These are phyloP conservation scores for Candidula unifasciata DNA, from an alignment of 2,888 invertebrate genomes.

Conservation along the genomic window DNA sequence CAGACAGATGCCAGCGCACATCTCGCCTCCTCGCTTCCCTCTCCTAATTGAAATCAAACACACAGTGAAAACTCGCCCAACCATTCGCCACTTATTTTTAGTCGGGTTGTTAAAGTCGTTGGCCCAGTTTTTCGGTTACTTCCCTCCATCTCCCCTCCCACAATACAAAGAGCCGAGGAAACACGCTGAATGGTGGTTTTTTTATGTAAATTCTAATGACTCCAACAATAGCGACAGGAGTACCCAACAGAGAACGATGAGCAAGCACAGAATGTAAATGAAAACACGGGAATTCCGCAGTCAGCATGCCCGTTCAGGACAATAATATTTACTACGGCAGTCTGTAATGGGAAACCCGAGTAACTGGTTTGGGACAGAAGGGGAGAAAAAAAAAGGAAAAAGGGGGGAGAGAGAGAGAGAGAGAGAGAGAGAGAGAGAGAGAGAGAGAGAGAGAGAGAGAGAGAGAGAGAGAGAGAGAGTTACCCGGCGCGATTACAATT, in stretches of 20 bases:
- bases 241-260: background rate
- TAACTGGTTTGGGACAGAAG: background rate
- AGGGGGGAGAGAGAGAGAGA: too few relatives aligned
- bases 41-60: constrained; percentile 45
- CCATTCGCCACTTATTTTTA: constrained; percentile 50
- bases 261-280: background rate
- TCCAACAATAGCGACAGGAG: background rate
- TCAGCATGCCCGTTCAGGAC: constrained; percentile 14
- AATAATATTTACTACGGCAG: constrained; percentile 38
- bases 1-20: constrained; percentile 42
- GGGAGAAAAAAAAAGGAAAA: background rate
- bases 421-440: too few relatives aligned
- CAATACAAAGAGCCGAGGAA: constrained; percentile 49
- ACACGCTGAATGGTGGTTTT: constrained; percentile 13
- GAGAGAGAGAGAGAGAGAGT: too few relatives aligned
- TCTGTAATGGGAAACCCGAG: constrained; percentile 25
- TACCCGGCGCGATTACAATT: background rate
- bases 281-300: constrained; percentile 45
- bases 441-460: too few relatives aligned
- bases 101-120: constrained; percentile 49
- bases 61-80: constrained; percentile 25
- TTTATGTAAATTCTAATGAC: constrained; percentile 35
- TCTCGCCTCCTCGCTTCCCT: constrained; percentile 5
- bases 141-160: background rate
- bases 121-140: background rate